Base-by-base conservation (phyloP, 2,888 invertebrate genomes). In the Fabriciana adippe region DNA sequence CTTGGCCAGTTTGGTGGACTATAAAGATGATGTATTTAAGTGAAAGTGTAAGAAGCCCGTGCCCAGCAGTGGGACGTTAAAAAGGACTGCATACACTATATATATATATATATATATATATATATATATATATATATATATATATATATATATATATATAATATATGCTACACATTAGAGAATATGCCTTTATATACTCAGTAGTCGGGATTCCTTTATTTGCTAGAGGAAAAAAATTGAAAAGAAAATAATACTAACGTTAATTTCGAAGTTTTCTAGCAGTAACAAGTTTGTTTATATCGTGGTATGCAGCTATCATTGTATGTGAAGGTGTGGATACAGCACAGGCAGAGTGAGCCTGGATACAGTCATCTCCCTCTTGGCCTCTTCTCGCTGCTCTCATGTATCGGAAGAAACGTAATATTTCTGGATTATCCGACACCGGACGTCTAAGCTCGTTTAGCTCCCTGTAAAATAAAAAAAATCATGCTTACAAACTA, bases 321-420 rank as follows among this genome's bases (percentile, higher is more conserved):
- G 97, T 97, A 69, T 97, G 97, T 60, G 94, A 93, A 56, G 95
- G 94, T 35, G 94, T 93, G 59, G 94, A 94, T 0, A 90, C 81
- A 1, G 94, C 91, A 83, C 97, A 97, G 2, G 93, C 93, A 0
- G 75, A 93, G 81, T 96, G 95, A 0, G 93, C 90, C n/a, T 93
- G 87, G 76, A 94, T 93, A 80, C 97, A 97, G 79, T 95, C 95
- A 14, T 94, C 89, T 18, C 96, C 96, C 79, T 97, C 97, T 80
- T 97, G 97, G 0, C 97, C 97, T 72, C 97, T 83, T 2, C 97
- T 95, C 14, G 97, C 97, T 0, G 97, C 96, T 74, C 97, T 95
- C 97, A 97, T 97, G 87, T 97, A 97, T 67, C 95, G 95, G 93
- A 97, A 97, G 93, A 97, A 97, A 64, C 97, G 93, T 53, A 97